A percentile compares a stretch with the other conserved stretches of the same genome.
Conservation (phyloP, 2,113 vertebrate species). For the Prochilodus magdalenae region DNA sequence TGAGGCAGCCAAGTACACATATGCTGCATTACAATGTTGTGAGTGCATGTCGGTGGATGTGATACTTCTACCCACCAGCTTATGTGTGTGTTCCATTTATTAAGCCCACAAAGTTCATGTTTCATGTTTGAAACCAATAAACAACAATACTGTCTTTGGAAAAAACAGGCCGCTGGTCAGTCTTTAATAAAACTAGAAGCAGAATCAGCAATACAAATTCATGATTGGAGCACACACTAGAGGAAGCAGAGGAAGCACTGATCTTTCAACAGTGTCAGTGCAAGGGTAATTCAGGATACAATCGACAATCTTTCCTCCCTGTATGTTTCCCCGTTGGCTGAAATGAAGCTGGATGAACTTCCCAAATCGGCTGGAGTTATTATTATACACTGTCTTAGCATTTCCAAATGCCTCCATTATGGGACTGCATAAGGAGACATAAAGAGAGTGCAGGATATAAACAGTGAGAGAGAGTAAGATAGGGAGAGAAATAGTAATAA, state of each 20-base stretch:
- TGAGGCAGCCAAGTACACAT: no score
- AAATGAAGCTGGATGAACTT: constrained; percentile 97
- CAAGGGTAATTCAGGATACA: constrained; percentile 85
- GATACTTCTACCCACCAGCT: no score
- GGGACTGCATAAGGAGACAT: constrained; percentile 76
- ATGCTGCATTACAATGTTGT: no score
- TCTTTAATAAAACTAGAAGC: neutral
- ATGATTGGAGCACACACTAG: neutral
- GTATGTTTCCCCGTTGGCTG: constrained; percentile 94
- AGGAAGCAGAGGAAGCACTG: constrained; percentile 21
- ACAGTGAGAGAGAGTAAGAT: neutral
- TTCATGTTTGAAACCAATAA: neutral
- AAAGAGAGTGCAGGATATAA: neutral
- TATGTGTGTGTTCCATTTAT: no score
- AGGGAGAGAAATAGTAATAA: neutral
- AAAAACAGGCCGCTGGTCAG: neutral
- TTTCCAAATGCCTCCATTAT: constrained; percentile 99
- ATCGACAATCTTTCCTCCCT: constrained; percentile 95
- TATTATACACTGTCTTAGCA: constrained; percentile 96
- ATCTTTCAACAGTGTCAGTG: constrained; percentile 3
- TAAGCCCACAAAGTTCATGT: no score
- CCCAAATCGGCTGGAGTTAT: constrained; percentile 98
- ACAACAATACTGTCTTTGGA: no score
- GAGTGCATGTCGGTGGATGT: no score
- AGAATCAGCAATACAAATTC: neutral